Conservation (phyloP, 2,797 vertebrate genomes). For the Poecilia velifera region DNA sequence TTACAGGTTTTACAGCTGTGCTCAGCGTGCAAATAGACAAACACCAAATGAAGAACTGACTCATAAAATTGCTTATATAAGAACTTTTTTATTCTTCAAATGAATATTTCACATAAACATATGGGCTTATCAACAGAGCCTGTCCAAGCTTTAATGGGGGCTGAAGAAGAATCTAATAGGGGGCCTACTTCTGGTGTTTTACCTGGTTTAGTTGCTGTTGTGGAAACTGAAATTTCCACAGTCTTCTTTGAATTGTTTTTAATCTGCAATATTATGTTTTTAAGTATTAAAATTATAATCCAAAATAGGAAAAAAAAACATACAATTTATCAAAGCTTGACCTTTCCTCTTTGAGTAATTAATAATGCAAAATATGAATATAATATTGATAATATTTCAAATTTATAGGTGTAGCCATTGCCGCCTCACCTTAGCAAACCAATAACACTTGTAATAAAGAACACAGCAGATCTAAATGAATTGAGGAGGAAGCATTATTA, state of each 20-base stretch:
- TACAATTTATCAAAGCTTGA: background rate
- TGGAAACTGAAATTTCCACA: background rate
- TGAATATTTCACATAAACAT: background rate
- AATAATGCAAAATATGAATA: background rate
- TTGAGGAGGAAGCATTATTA: background rate
- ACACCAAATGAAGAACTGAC: background rate
- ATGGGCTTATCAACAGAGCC: background rate
- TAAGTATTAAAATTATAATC: background rate
- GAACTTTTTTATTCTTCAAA: background rate
- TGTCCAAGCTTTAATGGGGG: background rate
- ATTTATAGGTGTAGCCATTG: background rate
- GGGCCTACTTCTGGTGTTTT: background rate
- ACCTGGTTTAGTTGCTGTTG: background rate
- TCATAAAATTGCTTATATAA: background rate
- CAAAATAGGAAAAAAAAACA: background rate
- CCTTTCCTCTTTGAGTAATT: background rate
- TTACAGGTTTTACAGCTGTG: slow-evolving; percentile 54
- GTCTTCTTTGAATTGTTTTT: background rate
- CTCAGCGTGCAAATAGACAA: slow-evolving; percentile 33
- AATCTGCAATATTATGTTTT: background rate
- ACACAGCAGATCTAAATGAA: background rate
- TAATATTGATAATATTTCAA: background rate
- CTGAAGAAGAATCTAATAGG: background rate
- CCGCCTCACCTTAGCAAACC: background rate
- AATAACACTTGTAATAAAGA: background rate